Conservation (phyloP, 2,888 invertebrate genomes). For the Adela reaumurella region DNA sequence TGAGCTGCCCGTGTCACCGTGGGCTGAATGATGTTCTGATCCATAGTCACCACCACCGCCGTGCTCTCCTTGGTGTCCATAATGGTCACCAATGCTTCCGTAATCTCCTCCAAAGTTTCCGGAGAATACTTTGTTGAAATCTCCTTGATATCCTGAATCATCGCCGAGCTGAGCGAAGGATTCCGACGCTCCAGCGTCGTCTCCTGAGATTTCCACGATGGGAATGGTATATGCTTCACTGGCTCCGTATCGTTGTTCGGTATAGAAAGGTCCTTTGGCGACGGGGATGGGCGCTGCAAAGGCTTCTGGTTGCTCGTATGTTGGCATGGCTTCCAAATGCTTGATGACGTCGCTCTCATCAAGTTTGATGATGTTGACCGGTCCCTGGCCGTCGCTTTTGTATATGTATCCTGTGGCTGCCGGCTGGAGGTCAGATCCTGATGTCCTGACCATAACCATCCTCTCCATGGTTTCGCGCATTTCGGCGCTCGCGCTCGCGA, state of each 20-base stretch:
- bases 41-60: conserved; percentile 41
- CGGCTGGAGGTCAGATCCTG: conserved; percentile 56
- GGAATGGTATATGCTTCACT: conserved; percentile 30
- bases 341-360: conserved; percentile 42
- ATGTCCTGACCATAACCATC: conserved; percentile 54
- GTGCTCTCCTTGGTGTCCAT: conserved; percentile 16
- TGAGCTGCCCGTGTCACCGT: conserved; percentile 49
- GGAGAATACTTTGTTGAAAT: conserved; percentile 30
- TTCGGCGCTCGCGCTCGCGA: conserved; percentile 22
- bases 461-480: conserved; percentile 47
- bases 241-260: conserved; percentile 25
- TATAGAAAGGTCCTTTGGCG: conserved; percentile 26
- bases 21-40: conserved; percentile 33
- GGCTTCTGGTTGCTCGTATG: conserved; percentile 31
- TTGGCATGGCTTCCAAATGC: conserved; percentile 23
- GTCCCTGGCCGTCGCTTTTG: conserved; percentile 44
- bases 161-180: conserved; percentile 31
- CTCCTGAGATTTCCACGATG: conserved; percentile 31
- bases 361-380: conserved; percentile 44
- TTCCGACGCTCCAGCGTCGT: conserved; percentile 29
- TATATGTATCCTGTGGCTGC: conserved; percentile 59
- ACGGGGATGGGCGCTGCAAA: conserved; percentile 28
- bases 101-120: conserved; percentile 26
- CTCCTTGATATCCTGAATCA: conserved; percentile 27
- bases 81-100: conserved; percentile 10